phyloP scores from a whole-genome alignment of 30 jellyfish, hydroid and myxozoan species.

The Pelagia noctiluca region DNA sequence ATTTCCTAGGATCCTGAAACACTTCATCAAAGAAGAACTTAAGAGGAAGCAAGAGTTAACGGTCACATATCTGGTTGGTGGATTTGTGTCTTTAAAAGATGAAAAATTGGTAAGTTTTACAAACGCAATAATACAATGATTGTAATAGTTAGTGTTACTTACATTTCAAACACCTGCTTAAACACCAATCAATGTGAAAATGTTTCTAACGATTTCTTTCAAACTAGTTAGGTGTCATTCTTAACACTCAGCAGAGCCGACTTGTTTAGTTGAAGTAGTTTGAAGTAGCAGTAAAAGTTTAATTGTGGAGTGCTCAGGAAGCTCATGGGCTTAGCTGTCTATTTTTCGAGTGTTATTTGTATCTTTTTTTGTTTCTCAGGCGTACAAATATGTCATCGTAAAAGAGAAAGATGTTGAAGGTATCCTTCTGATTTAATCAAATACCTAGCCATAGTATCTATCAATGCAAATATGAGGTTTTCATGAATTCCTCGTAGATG shows the following conservation, averaged over 20 bases:
- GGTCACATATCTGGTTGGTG: constrained; percentile 66
- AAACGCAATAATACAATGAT: background rate
- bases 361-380: constrained; percentile 6
- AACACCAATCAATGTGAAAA: too few species aligned
- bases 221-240: too few species aligned
- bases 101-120: background rate
- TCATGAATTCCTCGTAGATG: too few species aligned
- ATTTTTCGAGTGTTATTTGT: background rate
- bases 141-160: too few species aligned
- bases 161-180: too few species aligned
- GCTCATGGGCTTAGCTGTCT: background rate
- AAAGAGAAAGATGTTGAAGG: constrained; percentile 43
- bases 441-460: too few species aligned
- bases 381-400: constrained; percentile 43
- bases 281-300: background rate
- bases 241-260: too few species aligned
- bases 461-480: too few species aligned
- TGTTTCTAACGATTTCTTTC: too few species aligned
- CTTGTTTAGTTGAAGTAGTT: too few species aligned
- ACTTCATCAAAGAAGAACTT: constrained; percentile 35
- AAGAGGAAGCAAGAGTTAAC: constrained; percentile 25
- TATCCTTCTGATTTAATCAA: background rate
- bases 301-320: background rate
- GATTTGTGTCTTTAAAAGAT: constrained; percentile 4
- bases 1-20: constrained; percentile 44